Conservation (phyloP, 2,888 invertebrate species). For the Drosophila subquinaria region DNA sequence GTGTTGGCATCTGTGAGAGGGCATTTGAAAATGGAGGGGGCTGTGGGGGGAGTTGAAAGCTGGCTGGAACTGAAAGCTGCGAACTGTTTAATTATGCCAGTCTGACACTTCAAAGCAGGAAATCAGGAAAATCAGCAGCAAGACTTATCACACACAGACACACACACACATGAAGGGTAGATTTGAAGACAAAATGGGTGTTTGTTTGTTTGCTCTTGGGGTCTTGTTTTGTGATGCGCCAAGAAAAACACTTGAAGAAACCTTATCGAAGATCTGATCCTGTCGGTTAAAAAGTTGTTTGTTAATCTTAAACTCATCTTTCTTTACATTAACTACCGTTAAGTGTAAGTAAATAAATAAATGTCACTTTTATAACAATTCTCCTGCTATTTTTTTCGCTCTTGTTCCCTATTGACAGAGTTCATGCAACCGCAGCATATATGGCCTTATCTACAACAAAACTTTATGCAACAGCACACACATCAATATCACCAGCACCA, state of each 20-base stretch:
- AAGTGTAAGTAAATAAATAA: neutral
- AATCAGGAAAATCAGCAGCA: constrained; percentile 32
- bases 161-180: constrained; percentile 32
- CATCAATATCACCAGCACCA: constrained; percentile 76
- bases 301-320: neutral
- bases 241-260: constrained; percentile 1
- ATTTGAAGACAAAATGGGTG: constrained; percentile 17
- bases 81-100: constrained; percentile 80
- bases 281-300: too few relatives aligned
- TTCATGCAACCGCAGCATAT: constrained; percentile 86
- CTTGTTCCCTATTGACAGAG: constrained; percentile 73
- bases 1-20: constrained; percentile 17
- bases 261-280: neutral
- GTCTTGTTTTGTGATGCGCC: constrained; percentile 7
- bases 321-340: neutral
- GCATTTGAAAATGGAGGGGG: neutral
- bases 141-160: constrained; percentile 10
- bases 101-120: constrained; percentile 84
- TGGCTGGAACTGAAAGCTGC: constrained; percentile 34
- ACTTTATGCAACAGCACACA: constrained; percentile 84
- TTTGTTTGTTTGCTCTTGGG: neutral
- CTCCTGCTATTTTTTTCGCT: neutral
- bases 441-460: constrained; percentile 86
- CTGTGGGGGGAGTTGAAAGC: constrained; percentile 3
- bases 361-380: neutral